Base-by-base conservation (phyloP, 2,888 invertebrate species). In the Drosophila kambysellisi region DNA sequence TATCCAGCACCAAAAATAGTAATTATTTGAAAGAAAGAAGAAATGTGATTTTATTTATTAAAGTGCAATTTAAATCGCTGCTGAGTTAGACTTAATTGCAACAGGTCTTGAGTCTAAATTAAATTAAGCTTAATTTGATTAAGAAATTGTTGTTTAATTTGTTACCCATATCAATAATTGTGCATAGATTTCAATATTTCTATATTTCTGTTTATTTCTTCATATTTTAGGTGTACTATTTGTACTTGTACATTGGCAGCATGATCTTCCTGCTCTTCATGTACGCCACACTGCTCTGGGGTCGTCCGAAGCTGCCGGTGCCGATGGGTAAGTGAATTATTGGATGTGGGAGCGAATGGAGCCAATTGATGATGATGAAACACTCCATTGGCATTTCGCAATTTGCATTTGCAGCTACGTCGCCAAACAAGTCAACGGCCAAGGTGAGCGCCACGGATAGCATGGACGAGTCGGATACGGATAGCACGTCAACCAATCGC, bases 161-260 rank as follows among this genome's bases (percentile, higher is more conserved):
- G 12, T 41, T n/a, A 11, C 11, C 11, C 9, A 6, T 20, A 3
- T 43, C 20, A 20, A 20, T 12, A 12, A 12, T 2, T 0, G 25
- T 15, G n/a, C 11, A 5, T 17, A 39, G 17, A 39, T 39, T 39
- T 39, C 17, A 7, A 39, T 39, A 39, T 43, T 11, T 50, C n/a
- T 7, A 1, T 35, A 11, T 11, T 51, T 33, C 7, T 12, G 15
- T 25, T 0, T 12, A 29, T 33, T 53, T 32, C 11, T 39, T n/a
- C 3, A 11, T 20, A 6, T n/a, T 50, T 7, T 94, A 97, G 95
- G 97, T 96, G 15, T 97, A 97, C 94, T 97, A 97, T 94, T 94
- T 97, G 77, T 97, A 97, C 93, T 95, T 97, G 78, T 97, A 97
- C 93, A 95, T 97, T 89, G 97, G 97, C 75, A 97, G 97, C 91